Percentiles rank a stretch among this genome's conserved stretches.
phyloP scores from a whole-genome alignment of 2,113 vertebrate species.

The Emydura subglobosa region DNA sequence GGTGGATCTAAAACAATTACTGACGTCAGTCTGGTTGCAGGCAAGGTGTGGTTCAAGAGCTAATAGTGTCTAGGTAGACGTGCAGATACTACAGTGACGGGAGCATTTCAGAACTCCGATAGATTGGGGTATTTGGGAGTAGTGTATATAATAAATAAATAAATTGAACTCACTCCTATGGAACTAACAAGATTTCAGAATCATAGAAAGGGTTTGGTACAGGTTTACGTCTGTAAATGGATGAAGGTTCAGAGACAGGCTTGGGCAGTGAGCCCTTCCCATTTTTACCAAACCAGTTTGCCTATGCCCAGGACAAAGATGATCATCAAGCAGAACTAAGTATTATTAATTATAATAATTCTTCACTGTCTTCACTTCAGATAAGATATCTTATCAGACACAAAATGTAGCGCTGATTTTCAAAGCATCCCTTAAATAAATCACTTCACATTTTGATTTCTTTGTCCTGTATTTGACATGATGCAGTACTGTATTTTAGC shows the following conservation, averaged over 20 bases:
- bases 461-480: conserved; percentile 19
- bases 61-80: neutral
- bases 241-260: neutral
- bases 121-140: neutral
- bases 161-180: neutral
- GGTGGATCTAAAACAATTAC: neutral
- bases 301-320: neutral
- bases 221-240: neutral
- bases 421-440: conserved; percentile 52
- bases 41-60: neutral
- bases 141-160: neutral
- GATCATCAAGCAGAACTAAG: neutral
- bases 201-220: neutral
- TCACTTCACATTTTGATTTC: conserved; percentile 55
- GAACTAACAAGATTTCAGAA: neutral
- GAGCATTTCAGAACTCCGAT: neutral
- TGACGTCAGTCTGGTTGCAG: neutral
- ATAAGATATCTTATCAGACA: neutral
- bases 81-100: neutral
- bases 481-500: conserved; percentile 44
- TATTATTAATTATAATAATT: conserved; percentile 25
- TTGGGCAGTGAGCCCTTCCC: neutral
- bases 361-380: neutral
- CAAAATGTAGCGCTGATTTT: conserved; percentile 30
- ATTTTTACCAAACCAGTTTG: neutral